Base-by-base conservation (phyloP, 2,113 vertebrate genomes). In the Myotis yumanensis region DNA sequence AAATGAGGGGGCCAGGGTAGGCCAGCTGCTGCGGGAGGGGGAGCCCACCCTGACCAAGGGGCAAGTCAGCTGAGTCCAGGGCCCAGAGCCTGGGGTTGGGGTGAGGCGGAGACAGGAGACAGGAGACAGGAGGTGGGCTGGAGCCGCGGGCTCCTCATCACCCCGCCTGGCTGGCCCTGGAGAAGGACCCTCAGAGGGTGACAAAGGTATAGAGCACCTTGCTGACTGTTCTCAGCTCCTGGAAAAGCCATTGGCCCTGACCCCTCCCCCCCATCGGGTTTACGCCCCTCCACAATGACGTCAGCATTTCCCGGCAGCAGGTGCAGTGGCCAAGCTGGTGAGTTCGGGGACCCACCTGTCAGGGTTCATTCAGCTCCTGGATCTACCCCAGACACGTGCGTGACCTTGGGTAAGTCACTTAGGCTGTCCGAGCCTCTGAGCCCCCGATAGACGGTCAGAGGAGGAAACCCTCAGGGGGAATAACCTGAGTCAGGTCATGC, bases 91-190 rank as follows among this genome's bases (percentile, higher is more conserved):
- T 32, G 32, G 52, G 10, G 11, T 15, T 40, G 37, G 28, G 22
- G 14, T n/a, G 66, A 37, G 73, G 52, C 1, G 16, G 40, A 68
- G 82, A 8, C 20, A 66, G 43, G 18, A 68, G 82, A 8, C 20
- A 66, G 43, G 18, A 83, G 25, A 12, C 16, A 57, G 79, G 28
- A 59, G 66, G 17, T n/a, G 66, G 14, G 30, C 46, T 52, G 20
- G 86, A 57, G 23, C 16, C 2, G 1, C 37, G 15, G 46, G 4
- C 16, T 18, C 59, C 11, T 86, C 18, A 4, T 22, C 10, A 6
- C 30, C 20, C 7, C 0, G 0, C 43, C 40, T 18, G 7, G 32
- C 3, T 0, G 0, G 7, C 32, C 25, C 48, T 30, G 40, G 32
- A 7, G n/a, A 69, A 30, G 22, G 62, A 46, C 9, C 46, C 52